Conservation (phyloP, 1,140 invertebrate genomes). For the Eriosoma lanigerum region DNA sequence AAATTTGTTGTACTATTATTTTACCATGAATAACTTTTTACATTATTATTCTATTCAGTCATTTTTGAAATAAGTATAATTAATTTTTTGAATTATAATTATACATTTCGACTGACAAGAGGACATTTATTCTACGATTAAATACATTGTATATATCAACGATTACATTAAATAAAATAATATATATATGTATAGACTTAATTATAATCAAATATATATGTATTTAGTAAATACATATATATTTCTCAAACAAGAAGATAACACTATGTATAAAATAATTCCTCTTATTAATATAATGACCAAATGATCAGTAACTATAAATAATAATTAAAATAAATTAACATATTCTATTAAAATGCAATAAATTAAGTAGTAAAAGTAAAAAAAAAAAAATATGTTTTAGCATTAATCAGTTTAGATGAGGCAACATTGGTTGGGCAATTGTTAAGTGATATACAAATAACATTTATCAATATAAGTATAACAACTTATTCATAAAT, state of each 20-base stretch:
- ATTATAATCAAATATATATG: background rate
- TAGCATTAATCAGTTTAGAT: background rate
- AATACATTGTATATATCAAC: background rate
- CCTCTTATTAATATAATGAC: background rate
- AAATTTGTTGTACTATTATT: too few relatives aligned
- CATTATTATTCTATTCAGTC: constrained; percentile 37
- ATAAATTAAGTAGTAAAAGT: background rate
- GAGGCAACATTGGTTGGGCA: background rate
- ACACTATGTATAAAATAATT: constrained; percentile 1
- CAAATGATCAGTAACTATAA: background rate
- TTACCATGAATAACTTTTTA: background rate
- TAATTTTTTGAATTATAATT: background rate
- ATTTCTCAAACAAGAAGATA: background rate
- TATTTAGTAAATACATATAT: constrained; percentile 3
- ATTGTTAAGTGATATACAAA: too few relatives aligned
- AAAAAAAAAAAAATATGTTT: background rate
- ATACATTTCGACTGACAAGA: background rate
- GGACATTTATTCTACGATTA: background rate
- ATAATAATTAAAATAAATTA: constrained; percentile 11
- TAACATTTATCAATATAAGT: too few relatives aligned
- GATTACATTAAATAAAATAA: too few relatives aligned
- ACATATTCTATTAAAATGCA: constrained; percentile 3
- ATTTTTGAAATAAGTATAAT: background rate
- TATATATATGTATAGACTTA: background rate
- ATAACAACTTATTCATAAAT: too few relatives aligned